Evolutionary conservation across 2,113 vertebrate species (phyloP).

Genomic region (Onychorhynchus coronatus): DNA sequence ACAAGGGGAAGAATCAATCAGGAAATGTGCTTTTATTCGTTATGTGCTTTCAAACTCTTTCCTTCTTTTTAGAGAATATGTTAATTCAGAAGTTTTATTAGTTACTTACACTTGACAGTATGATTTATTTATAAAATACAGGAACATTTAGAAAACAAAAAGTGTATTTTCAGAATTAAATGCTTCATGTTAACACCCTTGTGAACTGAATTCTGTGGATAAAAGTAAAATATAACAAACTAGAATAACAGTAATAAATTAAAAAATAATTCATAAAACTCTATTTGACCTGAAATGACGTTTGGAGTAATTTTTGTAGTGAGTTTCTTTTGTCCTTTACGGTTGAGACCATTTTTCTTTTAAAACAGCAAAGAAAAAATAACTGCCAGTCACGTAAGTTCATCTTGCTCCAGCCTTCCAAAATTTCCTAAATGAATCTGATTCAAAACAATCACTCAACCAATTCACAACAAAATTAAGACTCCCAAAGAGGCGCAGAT

Average conservation of each 20-base stretch:
- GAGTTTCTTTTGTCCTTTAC: neutral
- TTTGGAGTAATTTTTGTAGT: neutral
- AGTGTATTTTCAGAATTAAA: neutral
- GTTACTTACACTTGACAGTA: neutral
- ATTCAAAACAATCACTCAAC: slow-evolving; percentile 2
- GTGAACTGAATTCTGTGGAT: neutral
- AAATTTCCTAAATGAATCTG: neutral
- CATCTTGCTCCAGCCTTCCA: neutral
- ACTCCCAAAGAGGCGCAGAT: neutral
- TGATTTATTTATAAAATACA: neutral
- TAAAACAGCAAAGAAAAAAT: neutral
- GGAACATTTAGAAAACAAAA: neutral
- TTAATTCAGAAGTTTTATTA: neutral
- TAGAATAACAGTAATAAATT: neutral
- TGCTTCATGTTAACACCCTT: neutral
- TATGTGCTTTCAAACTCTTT: neutral
- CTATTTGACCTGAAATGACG: neutral
- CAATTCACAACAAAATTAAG: neutral
- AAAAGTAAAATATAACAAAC: neutral
- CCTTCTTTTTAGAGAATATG: neutral
- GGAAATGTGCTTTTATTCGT: neutral
- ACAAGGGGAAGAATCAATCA: neutral
- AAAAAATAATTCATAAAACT: neutral
- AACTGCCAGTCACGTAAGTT: neutral
- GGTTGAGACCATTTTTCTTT: neutral